These are phyloP conservation scores for Rhinogobius similis DNA, from an alignment of 2,113 vertebrate species.

Conservation along the genomic window DNA sequence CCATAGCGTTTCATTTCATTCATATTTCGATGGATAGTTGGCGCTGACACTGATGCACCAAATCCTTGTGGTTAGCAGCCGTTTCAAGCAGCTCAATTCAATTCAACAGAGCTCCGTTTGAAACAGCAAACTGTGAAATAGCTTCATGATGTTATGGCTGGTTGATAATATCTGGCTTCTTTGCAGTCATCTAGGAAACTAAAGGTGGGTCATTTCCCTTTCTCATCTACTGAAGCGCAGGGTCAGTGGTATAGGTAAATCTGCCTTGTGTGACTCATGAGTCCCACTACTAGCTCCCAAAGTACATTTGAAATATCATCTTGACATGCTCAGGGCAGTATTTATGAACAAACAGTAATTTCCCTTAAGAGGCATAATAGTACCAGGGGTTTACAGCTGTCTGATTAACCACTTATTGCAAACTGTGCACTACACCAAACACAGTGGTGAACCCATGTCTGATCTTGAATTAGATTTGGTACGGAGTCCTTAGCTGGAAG, in stretches of 20 bases:
- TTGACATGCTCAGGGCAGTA: neutral
- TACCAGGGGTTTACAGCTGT: neutral
- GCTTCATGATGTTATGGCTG: neutral
- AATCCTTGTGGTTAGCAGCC: neutral
- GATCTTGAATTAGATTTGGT: too few relatives aligned
- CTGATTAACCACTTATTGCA: constrained; percentile 2
- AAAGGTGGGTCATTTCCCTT: too few relatives aligned
- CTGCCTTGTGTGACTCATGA: too few relatives aligned
- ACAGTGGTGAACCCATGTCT: neutral
- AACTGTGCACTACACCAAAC: neutral
- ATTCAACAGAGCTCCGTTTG: neutral
- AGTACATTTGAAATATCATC: neutral
- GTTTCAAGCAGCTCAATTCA: neutral
- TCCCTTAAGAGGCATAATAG: neutral
- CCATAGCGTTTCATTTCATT: too few relatives aligned
- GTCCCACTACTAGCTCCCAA: neutral
- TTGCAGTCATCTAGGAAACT: too few relatives aligned
- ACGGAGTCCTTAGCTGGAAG: neutral
- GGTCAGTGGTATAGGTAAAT: too few relatives aligned
- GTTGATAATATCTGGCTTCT: neutral
- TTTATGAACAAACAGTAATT: constrained; percentile 1
- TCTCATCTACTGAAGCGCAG: too few relatives aligned
- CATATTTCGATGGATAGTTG: too few relatives aligned
- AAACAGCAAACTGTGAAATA: neutral
- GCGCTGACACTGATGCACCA: too few relatives aligned